Conservation (phyloP, 2,113 vertebrate species). For the Rostratula benghalensis region DNA sequence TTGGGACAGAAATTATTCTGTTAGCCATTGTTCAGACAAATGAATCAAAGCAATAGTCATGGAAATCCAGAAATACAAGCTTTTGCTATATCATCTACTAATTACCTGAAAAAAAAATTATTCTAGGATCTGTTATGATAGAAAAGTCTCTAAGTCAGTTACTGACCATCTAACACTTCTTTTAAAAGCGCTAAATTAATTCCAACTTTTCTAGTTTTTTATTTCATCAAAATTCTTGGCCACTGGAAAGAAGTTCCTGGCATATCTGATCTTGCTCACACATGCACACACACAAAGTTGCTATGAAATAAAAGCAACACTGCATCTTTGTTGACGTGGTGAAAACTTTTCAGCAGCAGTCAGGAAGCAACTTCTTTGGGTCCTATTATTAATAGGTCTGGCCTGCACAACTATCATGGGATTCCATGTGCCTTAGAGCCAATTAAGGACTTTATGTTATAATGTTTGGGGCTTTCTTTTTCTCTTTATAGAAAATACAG, state of each 20-base stretch:
- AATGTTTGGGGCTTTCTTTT: background rate
- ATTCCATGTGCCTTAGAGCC: background rate
- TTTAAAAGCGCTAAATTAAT: background rate
- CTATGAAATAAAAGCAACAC: background rate
- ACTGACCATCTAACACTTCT: background rate
- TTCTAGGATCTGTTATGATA: background rate
- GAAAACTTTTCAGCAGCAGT: background rate
- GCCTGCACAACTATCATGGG: background rate
- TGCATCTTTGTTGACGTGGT: background rate
- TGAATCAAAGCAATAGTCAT: background rate
- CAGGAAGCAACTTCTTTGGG: background rate
- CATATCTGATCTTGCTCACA: background rate
- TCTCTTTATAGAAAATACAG: background rate
- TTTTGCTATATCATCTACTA: background rate
- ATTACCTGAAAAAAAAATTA: background rate
- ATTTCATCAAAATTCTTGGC: background rate
- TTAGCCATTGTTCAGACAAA: background rate
- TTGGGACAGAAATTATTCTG: background rate
- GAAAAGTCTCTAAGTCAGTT: background rate
- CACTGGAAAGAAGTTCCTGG: background rate
- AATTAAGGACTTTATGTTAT: background rate
- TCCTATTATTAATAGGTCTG: background rate
- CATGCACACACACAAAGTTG: background rate
- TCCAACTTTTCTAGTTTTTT: background rate
- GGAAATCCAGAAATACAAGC: background rate